Conservation (phyloP, 2,888 invertebrate genomes). For the Euphydryas editha region DNA sequence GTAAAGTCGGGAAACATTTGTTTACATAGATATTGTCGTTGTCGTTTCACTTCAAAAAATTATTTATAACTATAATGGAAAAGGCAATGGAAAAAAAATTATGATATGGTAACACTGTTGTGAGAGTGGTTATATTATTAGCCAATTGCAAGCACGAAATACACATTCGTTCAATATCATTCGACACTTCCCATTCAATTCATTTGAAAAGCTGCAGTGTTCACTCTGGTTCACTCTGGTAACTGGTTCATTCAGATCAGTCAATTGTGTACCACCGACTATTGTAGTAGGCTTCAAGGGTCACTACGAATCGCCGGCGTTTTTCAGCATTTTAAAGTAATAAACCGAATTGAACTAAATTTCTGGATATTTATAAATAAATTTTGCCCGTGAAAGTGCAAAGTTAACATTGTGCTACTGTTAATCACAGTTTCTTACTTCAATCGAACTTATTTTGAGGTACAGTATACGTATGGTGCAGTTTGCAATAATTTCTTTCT, state of each 20-base stretch:
- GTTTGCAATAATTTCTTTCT: conserved; percentile 53
- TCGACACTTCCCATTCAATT: conserved; percentile 2
- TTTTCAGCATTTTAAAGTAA: conserved; percentile 57
- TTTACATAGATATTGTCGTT: too few species aligned
- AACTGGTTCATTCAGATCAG: conserved; percentile 48
- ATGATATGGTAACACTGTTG: conserved; percentile 20
- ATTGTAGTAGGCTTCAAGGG: conserved; percentile 67
- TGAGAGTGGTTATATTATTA: background rate
- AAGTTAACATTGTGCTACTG: conserved; percentile 58
- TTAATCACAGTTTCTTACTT: conserved; percentile 59
- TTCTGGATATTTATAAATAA: conserved; percentile 46
- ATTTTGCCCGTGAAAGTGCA: conserved; percentile 64
- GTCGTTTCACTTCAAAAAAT: too few species aligned
- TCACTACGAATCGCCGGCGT: conserved; percentile 73
- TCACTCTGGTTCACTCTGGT: too few species aligned
- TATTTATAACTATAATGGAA: background rate
- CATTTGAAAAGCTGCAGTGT: background rate
- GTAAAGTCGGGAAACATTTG: too few species aligned
- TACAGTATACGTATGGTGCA: conserved; percentile 54
- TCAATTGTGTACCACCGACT: conserved; percentile 70
- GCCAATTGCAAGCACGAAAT: conserved; percentile 21
- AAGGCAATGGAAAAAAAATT: background rate
- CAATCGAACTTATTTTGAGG: conserved; percentile 69
- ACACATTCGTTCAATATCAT: background rate
- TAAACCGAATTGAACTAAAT: conserved; percentile 49